A percentile compares a stretch with the other conserved stretches of the same genome.
Evolutionary conservation across 2,113 vertebrate genomes (phyloP).

Genomic region (Megaceryle maxima): DNA sequence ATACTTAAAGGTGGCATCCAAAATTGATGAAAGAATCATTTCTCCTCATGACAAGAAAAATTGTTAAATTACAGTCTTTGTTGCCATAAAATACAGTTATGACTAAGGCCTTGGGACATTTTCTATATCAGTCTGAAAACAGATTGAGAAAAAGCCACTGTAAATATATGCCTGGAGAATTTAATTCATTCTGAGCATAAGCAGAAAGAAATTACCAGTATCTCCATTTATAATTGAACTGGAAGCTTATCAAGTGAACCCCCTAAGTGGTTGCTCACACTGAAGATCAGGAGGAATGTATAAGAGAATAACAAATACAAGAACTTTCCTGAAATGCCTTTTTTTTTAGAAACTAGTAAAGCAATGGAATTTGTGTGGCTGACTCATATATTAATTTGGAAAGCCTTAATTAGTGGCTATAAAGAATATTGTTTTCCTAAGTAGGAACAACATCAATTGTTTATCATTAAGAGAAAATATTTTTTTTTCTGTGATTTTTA

Average conservation of each 20-base stretch:
- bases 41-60: neutral
- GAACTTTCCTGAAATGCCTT: accelerated
- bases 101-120: neutral
- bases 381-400: neutral
- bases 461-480: neutral
- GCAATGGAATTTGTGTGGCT: neutral
- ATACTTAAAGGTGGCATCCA: neutral
- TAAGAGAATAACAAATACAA: neutral
- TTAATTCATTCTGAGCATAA: neutral
- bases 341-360: neutral
- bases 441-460: neutral
- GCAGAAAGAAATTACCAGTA: neutral
- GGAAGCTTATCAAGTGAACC: neutral
- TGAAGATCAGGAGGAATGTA: neutral
- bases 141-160: neutral
- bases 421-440: neutral
- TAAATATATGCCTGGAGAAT: neutral
- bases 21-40: neutral
- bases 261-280: neutral
- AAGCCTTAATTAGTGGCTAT: neutral
- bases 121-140: neutral
- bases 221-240: neutral
- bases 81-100: neutral
- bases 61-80: neutral
- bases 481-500: neutral